phyloP scores from a whole-genome alignment of 2,113 vertebrate genomes.

The Poeciliopsis retropinna region DNA sequence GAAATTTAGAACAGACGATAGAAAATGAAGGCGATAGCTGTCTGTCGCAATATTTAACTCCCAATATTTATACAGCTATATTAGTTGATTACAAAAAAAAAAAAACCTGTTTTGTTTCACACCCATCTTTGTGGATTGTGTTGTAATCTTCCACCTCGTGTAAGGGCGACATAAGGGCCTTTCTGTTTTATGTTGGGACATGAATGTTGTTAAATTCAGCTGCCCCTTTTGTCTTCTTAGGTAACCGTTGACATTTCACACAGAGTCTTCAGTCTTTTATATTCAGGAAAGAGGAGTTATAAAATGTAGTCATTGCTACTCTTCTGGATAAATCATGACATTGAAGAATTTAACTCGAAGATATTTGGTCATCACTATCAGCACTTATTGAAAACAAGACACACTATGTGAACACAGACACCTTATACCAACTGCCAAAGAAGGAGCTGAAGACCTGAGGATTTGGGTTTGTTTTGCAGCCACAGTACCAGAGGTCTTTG shows the following conservation, averaged over 20 bases:
- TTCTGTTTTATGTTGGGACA: slow-evolving; percentile 32
- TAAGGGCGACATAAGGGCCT: slow-evolving; percentile 1
- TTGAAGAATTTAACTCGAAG: background rate
- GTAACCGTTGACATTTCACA: background rate
- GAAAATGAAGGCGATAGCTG: no score
- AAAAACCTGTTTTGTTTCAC: background rate
- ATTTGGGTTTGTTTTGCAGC: background rate
- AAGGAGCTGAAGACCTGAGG: background rate
- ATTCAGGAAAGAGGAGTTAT: background rate
- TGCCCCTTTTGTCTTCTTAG: slow-evolving; percentile 1
- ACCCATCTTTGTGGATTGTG: background rate
- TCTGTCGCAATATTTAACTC: no score
- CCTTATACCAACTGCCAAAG: background rate
- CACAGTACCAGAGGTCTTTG: background rate
- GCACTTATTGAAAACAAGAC: background rate
- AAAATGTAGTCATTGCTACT: no score
- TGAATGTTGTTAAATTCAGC: slow-evolving; percentile 11
- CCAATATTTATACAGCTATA: no score
- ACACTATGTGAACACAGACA: background rate
- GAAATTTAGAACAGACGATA: no score
- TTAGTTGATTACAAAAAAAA: background rate
- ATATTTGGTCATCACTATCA: background rate
- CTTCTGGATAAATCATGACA: background rate
- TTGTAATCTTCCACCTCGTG: background rate
- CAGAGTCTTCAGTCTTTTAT: background rate